Evolutionary conservation across 2,113 vertebrate genomes (phyloP), one percentile per base, ranked within the genome.

Genomic region (Speoplatyrhinus poulsoni): DNA sequence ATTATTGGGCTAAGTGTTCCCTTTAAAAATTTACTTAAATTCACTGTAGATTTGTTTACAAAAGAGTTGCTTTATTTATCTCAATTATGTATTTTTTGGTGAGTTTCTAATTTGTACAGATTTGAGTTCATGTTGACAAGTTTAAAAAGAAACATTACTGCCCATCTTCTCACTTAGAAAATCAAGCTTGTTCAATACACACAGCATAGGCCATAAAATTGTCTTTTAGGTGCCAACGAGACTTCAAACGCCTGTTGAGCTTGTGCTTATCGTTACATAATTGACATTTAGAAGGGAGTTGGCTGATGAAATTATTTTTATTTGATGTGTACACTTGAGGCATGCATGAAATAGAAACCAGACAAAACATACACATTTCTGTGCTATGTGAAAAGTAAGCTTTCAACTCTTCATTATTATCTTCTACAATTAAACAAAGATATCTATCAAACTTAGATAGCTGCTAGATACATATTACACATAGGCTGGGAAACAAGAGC

Each of bases 271-370:
- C 61, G 62, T 84, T 79, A 79, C 69, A 83, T 75, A 76, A 81
- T 59, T 82, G 69, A 69, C 71, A 79, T 79, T 86, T 75, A 67
- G 17, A 71, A 54, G 53, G 58, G n/a, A 50, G 67, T 57, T 50
- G 46, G 41, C 62, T 71, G 33, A 1, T 62, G 11, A n/a, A 70
- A 32, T 50, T 41, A 72, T 79, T 49, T 70, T 26, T 60, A 80
- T 26, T 26, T 26, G 26, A 26, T 26, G 26, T 26, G 26, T 53
- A 50, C 47, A 48, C 36, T 78, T 8, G 48, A 79, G 72, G 62
- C 77, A 69, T 9, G 26, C 0, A 16, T 74, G 71, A 78, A 41
- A 41, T 41, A 8, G 36, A 41, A 41, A 41, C 36, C 36, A 41
- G 5, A 41, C 36, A 41, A 41, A 41, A 4, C 36, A 41, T 41